A percentile compares a stretch with the other conserved stretches of the same genome.
phyloP scores from a whole-genome alignment of 2,797 vertebrate species.

The Cryptoblepharus egeriae region DNA sequence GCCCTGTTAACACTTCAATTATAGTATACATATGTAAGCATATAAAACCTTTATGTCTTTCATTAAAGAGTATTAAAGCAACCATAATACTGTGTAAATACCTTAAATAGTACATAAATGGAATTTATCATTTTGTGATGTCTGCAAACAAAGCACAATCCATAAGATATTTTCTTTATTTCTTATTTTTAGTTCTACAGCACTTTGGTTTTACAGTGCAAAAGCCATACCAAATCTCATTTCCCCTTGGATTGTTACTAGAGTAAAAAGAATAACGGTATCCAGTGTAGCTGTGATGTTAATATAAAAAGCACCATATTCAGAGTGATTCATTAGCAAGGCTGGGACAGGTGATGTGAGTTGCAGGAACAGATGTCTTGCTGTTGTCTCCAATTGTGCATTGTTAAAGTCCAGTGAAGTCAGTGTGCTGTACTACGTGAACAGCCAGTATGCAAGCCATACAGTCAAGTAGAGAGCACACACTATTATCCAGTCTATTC shows the following conservation, averaged over 20 bases:
- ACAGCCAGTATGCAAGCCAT: constrained; percentile 86
- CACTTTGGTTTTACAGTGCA: constrained; percentile 42
- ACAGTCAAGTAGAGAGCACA: constrained; percentile 82
- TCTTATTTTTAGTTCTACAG: not conserved
- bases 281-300: constrained; percentile 17
- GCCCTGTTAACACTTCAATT: not conserved
- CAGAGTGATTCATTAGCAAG: constrained; percentile 12
- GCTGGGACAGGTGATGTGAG: constrained; percentile 43
- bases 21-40: not conserved
- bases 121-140: not conserved
- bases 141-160: constrained; percentile 20
- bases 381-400: constrained; percentile 33
- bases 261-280: constrained; percentile 41
- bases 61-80: constrained; percentile 18
- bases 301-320: constrained; percentile 42
- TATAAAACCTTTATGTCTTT: constrained; percentile 23
- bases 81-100: not conserved
- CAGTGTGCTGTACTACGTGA: constrained; percentile 60
- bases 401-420: constrained; percentile 37
- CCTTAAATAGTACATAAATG: not conserved
- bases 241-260: constrained; percentile 19
- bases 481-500: constrained; percentile 79
- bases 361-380: constrained; percentile 37
- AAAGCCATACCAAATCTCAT: constrained; percentile 14
- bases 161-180: constrained; percentile 1